These are phyloP conservation scores for Parauchenoglanis ngamensis DNA, from an alignment of 2,797 vertebrate species.

Conservation along the genomic window DNA sequence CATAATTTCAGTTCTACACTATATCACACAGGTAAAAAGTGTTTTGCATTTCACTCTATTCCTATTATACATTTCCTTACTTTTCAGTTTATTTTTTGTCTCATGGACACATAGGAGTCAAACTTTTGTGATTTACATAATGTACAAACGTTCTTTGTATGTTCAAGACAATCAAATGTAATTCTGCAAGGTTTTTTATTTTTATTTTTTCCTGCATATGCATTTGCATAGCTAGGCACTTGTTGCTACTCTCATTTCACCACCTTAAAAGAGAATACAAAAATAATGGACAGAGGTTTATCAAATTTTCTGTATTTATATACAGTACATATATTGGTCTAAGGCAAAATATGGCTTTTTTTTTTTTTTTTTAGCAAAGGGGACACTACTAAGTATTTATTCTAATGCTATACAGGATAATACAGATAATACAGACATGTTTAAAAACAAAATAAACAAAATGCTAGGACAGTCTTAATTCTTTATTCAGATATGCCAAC, in stretches of 20 bases:
- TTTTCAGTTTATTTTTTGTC: conserved; percentile 30
- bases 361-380: conserved; percentile 61
- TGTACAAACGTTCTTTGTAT: conserved; percentile 52
- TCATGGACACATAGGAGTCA: conserved; percentile 27
- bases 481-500: conserved; percentile 30
- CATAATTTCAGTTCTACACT: conserved; percentile 29
- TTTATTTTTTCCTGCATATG: conserved; percentile 50
- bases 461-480: conserved; percentile 18
- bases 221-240: conserved; percentile 72
- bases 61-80: conserved; percentile 24
- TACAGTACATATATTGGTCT: conserved; percentile 54
- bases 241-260: conserved; percentile 62
- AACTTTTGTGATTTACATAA: conserved; percentile 57
- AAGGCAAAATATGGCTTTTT: conserved; percentile 73
- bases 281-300: conserved; percentile 59
- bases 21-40: conserved; percentile 18
- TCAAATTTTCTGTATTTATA: conserved; percentile 51
- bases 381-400: conserved; percentile 62
- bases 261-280: conserved; percentile 56
- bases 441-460: conserved; percentile 26
- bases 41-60: conserved; percentile 34
- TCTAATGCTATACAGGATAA: conserved; percentile 60
- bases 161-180: conserved; percentile 33
- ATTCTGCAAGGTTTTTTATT: not conserved
- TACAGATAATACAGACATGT: conserved; percentile 40